A percentile compares a stretch with the other conserved stretches of the same genome.
phyloP scores from a whole-genome alignment of 2,113 vertebrate genomes.

The Sphyrna mokarran region DNA sequence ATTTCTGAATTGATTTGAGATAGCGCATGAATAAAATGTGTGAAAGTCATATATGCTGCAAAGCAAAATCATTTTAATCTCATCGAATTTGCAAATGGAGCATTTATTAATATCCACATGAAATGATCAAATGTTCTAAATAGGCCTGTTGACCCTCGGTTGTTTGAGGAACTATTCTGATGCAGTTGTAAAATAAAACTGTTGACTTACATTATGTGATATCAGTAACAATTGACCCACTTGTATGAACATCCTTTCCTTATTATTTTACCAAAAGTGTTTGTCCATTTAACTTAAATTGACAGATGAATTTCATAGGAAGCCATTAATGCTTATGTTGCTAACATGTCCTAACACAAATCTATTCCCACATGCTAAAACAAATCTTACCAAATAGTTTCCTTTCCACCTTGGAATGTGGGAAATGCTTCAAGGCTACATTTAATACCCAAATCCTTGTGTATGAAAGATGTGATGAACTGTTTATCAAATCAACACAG shows the following conservation, averaged over 20 bases:
- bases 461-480: neutral
- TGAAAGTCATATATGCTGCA: neutral
- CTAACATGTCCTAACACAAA: neutral
- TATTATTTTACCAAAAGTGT: neutral
- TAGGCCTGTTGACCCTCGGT: neutral
- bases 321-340: neutral
- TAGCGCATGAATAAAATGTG: neutral
- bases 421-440: neutral
- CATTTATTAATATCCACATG: slow-evolving; percentile 2
- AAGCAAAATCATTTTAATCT: neutral
- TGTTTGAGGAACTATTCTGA: neutral
- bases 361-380: neutral
- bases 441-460: neutral
- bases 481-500: neutral
- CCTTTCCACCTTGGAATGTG: neutral
- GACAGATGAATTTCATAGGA: neutral
- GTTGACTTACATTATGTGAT: neutral
- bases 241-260: neutral
- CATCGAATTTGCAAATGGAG: neutral
- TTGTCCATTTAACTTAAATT: neutral
- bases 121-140: neutral
- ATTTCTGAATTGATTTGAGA: neutral
- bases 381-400: neutral
- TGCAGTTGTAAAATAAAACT: neutral
- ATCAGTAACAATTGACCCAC: neutral